Evolutionary conservation across 2,797 vertebrate species (phyloP).

Genomic region (Alca torda): DNA sequence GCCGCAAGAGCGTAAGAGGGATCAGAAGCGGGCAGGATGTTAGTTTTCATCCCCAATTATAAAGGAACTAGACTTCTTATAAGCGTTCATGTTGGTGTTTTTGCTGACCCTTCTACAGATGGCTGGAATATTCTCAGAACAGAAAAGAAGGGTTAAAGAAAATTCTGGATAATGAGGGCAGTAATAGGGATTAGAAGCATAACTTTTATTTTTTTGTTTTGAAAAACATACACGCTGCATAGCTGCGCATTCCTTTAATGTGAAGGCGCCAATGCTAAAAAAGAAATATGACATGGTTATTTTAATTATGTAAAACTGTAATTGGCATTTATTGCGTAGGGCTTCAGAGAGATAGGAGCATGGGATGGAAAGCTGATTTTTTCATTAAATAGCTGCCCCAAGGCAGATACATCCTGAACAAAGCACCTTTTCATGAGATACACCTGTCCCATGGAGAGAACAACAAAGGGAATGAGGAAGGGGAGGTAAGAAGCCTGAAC

Average conservation of each 20-base stretch:
- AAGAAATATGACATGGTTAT: slow-evolving; percentile 32
- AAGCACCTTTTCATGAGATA: slow-evolving; percentile 56
- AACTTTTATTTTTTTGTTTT: neutral
- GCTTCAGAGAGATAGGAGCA: slow-evolving; percentile 40
- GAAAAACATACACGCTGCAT: neutral
- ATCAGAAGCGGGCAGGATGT: slow-evolving; percentile 17
- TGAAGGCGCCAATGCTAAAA: slow-evolving; percentile 13
- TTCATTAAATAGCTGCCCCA: slow-evolving; percentile 63
- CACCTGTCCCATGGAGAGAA: slow-evolving; percentile 61
- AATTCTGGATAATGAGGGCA: neutral
- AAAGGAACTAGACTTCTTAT: neutral
- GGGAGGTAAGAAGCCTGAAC: slow-evolving; percentile 7
- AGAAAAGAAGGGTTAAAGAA: slow-evolving; percentile 6
- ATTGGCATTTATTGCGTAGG: slow-evolving; percentile 42
- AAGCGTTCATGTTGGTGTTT: neutral
- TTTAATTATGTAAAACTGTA: slow-evolving; percentile 64
- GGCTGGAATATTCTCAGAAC: neutral
- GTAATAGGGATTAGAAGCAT: neutral
- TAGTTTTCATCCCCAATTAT: slow-evolving; percentile 25
- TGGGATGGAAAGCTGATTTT: slow-evolving; percentile 46
- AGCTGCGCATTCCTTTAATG: neutral
- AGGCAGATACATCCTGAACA: slow-evolving; percentile 56
- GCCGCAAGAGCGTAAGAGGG: neutral
- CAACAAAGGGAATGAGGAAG: slow-evolving; percentile 50
- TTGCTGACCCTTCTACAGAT: neutral